phyloP scores from a whole-genome alignment of 1,140 invertebrate genomes.

The Leptinotarsa defecta region DNA sequence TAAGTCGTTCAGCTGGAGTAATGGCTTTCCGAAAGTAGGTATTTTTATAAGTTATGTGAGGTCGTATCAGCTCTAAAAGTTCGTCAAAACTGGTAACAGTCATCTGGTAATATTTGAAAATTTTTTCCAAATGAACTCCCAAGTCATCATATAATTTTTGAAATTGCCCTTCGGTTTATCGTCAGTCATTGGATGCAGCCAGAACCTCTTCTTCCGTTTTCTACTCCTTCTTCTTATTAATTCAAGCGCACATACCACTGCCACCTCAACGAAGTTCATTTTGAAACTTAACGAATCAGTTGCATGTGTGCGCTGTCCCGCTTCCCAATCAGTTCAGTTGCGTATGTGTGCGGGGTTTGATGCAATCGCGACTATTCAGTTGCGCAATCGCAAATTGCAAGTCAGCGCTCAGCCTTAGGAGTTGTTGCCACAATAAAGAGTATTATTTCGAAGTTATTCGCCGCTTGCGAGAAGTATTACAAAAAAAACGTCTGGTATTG shows the following conservation, averaged over 20 bases:
- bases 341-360: neutral
- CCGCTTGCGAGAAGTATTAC: no score
- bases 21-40: neutral
- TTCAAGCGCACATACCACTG: neutral
- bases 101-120: slow-evolving; percentile 9
- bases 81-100: slow-evolving; percentile 1
- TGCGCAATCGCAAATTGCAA: neutral
- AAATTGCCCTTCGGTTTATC: neutral
- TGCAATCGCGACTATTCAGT: neutral
- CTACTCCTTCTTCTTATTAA: neutral
- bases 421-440: no score
- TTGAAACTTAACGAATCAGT: neutral
- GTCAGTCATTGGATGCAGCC: no score
- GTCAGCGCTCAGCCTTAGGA: neutral
- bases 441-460: no score
- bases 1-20: neutral
- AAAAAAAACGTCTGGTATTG: no score
- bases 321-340: neutral
- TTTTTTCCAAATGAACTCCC: neutral
- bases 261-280: neutral
- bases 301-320: neutral
- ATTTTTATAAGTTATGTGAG: neutral
- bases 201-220: no score
- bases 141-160: neutral
- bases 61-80: neutral